Evolutionary conservation across 2,113 vertebrate genomes (phyloP), one percentile per base, ranked within the genome.

Genomic region (Collichthys lucidus): DNA sequence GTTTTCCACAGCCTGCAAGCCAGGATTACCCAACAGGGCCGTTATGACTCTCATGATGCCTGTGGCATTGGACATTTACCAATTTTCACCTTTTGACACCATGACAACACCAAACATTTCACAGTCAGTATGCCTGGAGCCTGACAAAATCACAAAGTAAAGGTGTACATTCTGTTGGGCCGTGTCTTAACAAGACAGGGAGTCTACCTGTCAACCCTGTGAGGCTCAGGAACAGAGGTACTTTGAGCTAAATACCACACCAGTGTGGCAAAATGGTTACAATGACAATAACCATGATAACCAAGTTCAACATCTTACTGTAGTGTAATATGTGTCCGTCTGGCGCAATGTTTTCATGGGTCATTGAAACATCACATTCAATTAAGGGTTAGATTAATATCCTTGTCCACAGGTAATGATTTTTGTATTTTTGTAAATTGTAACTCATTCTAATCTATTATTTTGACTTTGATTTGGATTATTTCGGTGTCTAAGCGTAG

Each of bases 401-500:
- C 11, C 16, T 20, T 17, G 5, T 50, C 19, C 4, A 42, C 7
- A 10, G 8, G 57, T 17, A 31, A 15, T 31, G 15, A 59, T 59
- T 59, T 14, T 29, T 29, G 31, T 29, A 26, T 59, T 29, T 57
- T 15, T 16, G 16, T 26, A 14, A 8, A 11, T 20, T 17, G 24
- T n/a, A 53, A 55, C 29, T 55, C 49, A 69, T 14, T 56, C 1
- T 17, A 17, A 69, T 1, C 10, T 8, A 15, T 22, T 6, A 55
- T 55, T 55, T 44, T 71, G 35, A 55, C 9, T 35, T 35, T 35
- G 8, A 31, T 31, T 31, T 31, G 31, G 31, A 40, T 40, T 40
- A 70, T 69, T 29, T n/a, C 22, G 46, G 35, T 24, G 46, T 31
- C 59, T 1, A 11, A 61, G 65, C 52, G 75, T 49, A 61, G 55